These are phyloP conservation scores for Eledone cirrhosa DNA, from an alignment of 2,888 invertebrate species.

Conservation along the genomic window DNA sequence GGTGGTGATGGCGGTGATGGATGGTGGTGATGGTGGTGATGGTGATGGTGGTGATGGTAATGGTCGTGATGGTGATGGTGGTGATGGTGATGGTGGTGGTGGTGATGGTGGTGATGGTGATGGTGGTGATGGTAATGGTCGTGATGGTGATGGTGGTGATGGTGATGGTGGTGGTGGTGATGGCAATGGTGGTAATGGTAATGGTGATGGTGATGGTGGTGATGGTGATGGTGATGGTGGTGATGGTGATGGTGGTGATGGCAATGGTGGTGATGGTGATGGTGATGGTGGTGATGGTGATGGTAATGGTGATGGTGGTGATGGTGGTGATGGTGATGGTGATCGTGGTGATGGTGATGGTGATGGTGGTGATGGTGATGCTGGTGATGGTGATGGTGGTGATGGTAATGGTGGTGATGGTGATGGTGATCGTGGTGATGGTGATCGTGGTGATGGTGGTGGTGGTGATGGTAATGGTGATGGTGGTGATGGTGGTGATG, in stretches of 20 bases:
- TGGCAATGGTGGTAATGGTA: neutral
- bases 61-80: no score
- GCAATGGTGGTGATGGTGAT: neutral
- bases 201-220: neutral
- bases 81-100: neutral
- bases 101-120: neutral
- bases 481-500: neutral
- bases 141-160: no score
- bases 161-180: no score
- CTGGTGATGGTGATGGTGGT: neutral
- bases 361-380: conserved; percentile 13
- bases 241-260: neutral
- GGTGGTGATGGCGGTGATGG: neutral
- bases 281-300: neutral
- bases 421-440: no score
- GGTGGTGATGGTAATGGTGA: no score
- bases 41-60: no score
- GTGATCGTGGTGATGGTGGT: no score
- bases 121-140: no score
- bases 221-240: neutral
- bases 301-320: conserved; percentile 3
- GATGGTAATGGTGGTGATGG: neutral
- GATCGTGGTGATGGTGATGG: no score
- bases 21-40: no score
- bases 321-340: neutral